These are phyloP conservation scores for Stegophylla sp. DNA, from an alignment of 2,888 invertebrate genomes.

Conservation along the genomic window DNA sequence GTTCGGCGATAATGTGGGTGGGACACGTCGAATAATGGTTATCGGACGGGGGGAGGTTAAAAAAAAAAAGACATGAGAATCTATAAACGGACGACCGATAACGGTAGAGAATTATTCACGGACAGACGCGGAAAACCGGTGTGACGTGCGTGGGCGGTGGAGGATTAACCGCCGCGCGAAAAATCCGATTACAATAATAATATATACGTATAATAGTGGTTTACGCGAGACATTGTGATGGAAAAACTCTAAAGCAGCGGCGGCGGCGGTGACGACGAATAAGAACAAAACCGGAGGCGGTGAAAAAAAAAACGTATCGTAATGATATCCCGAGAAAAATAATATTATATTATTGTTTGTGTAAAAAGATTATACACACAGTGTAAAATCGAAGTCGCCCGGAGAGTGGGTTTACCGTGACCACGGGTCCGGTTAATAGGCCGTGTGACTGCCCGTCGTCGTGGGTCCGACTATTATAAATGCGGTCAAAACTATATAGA, in stretches of 20 bases:
- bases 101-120: conserved; percentile 49
- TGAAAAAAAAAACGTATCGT: background rate
- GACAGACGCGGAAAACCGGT: conserved; percentile 8
- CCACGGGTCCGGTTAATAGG: conserved; percentile 40
- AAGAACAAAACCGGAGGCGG: background rate
- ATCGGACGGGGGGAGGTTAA: background rate
- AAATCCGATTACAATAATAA: conserved; percentile 37
- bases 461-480: conserved; percentile 7
- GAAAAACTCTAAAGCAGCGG: background rate
- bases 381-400: background rate
- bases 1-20: conserved; percentile 13
- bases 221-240: background rate
- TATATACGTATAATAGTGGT: background rate
- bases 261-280: background rate
- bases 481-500: background rate
- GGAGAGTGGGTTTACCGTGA: conserved; percentile 30
- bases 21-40: conserved; percentile 12
- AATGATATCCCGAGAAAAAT: conserved; percentile 1
- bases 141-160: conserved; percentile 13
- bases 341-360: conserved; percentile 12
- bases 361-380: conserved; percentile 4
- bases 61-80: background rate
- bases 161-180: conserved; percentile 23
- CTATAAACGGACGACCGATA: conserved; percentile 3
- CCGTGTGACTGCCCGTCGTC: conserved; percentile 41